phyloP scores from a whole-genome alignment of 2,113 vertebrate genomes.

The Octodon degus region DNA sequence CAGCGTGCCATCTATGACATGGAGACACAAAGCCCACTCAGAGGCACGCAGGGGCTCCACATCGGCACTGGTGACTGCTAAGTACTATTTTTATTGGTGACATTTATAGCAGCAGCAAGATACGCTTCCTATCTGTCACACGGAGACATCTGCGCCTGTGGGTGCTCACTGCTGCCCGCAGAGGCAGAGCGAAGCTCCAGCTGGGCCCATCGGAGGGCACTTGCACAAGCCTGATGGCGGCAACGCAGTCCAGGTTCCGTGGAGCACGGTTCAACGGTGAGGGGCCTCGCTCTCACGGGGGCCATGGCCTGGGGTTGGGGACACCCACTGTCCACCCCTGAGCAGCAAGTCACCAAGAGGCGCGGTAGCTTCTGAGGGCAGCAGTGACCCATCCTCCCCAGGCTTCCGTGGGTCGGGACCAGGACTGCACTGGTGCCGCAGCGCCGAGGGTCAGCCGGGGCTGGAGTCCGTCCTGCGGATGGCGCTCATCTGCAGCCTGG shows the following conservation, averaged over 20 bases:
- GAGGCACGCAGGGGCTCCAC: background rate
- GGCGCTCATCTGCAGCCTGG: fast-evolving
- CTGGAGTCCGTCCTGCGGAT: background rate
- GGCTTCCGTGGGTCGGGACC: background rate
- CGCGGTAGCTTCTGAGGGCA: background rate
- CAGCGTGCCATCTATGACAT: background rate
- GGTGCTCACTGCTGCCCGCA: background rate
- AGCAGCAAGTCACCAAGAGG: background rate
- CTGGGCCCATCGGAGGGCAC: background rate
- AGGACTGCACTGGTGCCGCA: too few species aligned
- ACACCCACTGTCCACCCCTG: background rate
- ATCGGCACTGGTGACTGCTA: background rate
- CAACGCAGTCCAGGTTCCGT: background rate
- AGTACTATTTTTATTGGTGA: background rate
- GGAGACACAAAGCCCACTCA: background rate
- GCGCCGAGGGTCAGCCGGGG: background rate
- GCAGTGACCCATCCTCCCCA: background rate
- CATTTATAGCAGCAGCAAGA: background rate
- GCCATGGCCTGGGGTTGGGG: too few species aligned
- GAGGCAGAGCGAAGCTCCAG: background rate
- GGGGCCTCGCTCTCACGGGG: background rate
- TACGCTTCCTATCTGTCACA: background rate
- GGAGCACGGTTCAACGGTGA: background rate
- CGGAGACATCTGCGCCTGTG: background rate
- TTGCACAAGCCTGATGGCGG: background rate